Evolutionary conservation across 1,140 invertebrate species (phyloP), one percentile per base, ranked within the genome.

Genomic region (Drosophila bipectinata): DNA sequence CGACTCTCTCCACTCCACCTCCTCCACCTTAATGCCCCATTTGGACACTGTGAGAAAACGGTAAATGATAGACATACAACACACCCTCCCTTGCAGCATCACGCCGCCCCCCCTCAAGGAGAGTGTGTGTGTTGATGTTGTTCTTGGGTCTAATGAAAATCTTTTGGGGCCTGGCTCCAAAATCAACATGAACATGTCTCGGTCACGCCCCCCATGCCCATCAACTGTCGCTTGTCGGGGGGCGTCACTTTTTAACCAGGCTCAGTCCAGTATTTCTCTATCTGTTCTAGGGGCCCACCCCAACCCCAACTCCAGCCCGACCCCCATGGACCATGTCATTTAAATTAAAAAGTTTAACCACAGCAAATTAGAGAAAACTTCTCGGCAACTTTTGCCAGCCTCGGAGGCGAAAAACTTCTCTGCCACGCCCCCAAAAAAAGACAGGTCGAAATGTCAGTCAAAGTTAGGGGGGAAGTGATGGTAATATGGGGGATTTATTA

Each of bases 301-400:
- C 21, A 21, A 21, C 21, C 21, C 21, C 21, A 2, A 21, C 2
- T 0, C 21, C 21, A 21, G 0, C 21, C 21, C 21, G 21, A 21
- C 21, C 21, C 34, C 34, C 34, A 37, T 37, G 34, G 34, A 37
- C 34, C 34, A 82, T 83, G 83, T 87, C 79, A 87, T 87, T 87
- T 87, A 88, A 88, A 83, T 88, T 88, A 87, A 88, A 87, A 87
- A 82, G 59, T 87, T 87, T 75, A 87, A 68, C 48, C 62, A 76
- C 59, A 74, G 62, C 59, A 81, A 71, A 72, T 82, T 72, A 76
- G 75, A 77, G 68, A 79, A 61, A 64, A 56, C 58, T 73, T 54
- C 52, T 75, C 34, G 53, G 72, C 69, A 62, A 67, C 41, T 51
- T 69, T 56, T 41, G 63, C 66, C 63, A 15, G 63, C 66, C 66